Conservation (phyloP, 2,888 invertebrate species). For the Tenthredo scrophulariae region DNA sequence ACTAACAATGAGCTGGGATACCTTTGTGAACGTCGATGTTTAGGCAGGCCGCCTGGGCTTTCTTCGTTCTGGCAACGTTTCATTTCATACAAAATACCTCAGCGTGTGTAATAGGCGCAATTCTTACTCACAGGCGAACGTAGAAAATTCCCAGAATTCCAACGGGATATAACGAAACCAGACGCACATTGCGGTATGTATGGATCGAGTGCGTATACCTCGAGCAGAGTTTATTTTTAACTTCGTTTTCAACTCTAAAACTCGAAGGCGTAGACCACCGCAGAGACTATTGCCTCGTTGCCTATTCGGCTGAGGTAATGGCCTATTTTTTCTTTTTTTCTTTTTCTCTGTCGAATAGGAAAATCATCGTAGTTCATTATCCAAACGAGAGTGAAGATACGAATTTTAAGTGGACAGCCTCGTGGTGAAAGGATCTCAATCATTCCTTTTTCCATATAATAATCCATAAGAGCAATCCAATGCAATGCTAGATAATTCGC, state of each 20-base stretch:
- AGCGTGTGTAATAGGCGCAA: slow-evolving; percentile 25
- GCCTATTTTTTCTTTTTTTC: neutral
- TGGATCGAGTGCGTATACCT: neutral
- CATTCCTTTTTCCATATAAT: neutral
- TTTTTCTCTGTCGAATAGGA: neutral
- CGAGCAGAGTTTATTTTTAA: slow-evolving; percentile 21
- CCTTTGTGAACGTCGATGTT: slow-evolving; percentile 15
- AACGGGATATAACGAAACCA: slow-evolving; percentile 43
- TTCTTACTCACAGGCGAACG: slow-evolving; percentile 26
- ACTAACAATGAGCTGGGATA: slow-evolving; percentile 14
- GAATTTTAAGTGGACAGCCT: neutral
- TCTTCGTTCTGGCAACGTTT: slow-evolving; percentile 30
- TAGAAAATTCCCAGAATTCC: slow-evolving; percentile 29
- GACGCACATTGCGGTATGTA: slow-evolving; percentile 35
- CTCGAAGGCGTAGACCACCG: slow-evolving; percentile 20
- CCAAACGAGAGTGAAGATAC: neutral
- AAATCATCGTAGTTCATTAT: neutral
- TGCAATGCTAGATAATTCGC: neutral
- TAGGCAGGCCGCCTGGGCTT: neutral
- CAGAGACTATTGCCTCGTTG: neutral
- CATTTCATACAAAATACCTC: slow-evolving; percentile 35
- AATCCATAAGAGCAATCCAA: neutral
- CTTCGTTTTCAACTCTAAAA: slow-evolving; percentile 25
- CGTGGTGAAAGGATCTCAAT: neutral
- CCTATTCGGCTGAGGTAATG: neutral